Conservation (phyloP, 1,140 invertebrate genomes). For the Trissolcus basalis region DNA sequence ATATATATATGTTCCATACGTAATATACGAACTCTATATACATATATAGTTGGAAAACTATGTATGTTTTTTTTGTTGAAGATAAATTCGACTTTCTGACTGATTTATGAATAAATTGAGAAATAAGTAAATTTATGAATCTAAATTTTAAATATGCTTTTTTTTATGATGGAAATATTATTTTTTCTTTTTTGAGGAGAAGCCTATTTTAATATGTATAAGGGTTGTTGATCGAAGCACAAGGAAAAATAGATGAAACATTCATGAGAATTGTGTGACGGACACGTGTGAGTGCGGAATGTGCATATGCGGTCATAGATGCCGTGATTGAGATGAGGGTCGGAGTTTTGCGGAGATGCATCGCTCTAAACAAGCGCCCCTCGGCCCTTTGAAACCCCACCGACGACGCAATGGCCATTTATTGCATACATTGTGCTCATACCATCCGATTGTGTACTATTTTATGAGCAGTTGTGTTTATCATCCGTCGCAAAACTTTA, state of each 20-base stretch:
- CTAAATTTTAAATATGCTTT: too few relatives aligned
- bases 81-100: too few relatives aligned
- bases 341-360: slow-evolving; percentile 47
- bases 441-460: slow-evolving; percentile 36
- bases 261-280: slow-evolving; percentile 27
- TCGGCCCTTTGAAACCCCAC: slow-evolving; percentile 23
- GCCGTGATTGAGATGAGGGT: slow-evolving; percentile 24
- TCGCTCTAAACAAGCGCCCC: slow-evolving; percentile 8
- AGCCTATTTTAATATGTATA: too few relatives aligned
- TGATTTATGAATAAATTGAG: too few relatives aligned
- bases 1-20: too few relatives aligned
- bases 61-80: too few relatives aligned
- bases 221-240: not conserved
- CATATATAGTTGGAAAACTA: too few relatives aligned
- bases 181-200: too few relatives aligned
- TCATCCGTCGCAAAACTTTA: not conserved
- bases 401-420: slow-evolving; percentile 40
- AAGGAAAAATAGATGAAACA: slow-evolving; percentile 27
- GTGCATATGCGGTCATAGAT: slow-evolving; percentile 30
- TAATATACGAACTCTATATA: too few relatives aligned
- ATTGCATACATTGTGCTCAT: slow-evolving; percentile 39
- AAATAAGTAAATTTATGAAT: too few relatives aligned
- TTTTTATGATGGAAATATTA: too few relatives aligned
- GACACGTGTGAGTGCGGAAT: slow-evolving; percentile 14
- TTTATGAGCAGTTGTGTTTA: slow-evolving; percentile 37